Percentiles rank a stretch among this genome's conserved stretches.
phyloP scores from a whole-genome alignment of 2,113 vertebrate genomes.

The Otis tarda region DNA sequence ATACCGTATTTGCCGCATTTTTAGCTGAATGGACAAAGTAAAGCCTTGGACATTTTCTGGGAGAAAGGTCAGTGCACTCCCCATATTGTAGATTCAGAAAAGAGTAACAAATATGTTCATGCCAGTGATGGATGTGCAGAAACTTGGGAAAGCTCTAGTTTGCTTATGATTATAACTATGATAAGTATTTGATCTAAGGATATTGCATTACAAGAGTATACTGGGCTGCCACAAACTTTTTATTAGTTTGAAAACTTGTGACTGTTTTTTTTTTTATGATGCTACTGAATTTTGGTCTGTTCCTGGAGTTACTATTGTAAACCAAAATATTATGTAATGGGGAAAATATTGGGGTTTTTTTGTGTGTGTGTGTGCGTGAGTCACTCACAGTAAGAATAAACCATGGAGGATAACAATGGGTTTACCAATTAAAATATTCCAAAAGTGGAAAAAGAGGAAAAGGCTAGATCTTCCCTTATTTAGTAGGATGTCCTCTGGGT shows the following conservation, averaged over 20 bases:
- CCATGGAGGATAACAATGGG: background rate
- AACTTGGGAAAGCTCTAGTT: background rate
- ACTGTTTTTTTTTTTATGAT: background rate
- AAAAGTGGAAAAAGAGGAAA: background rate
- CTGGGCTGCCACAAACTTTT: background rate
- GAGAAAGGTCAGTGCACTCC: background rate
- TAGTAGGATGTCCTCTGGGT: background rate
- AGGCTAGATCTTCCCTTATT: background rate
- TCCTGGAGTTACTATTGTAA: background rate
- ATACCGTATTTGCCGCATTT: conserved; percentile 12
- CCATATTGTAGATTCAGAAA: background rate
- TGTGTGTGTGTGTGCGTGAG: background rate
- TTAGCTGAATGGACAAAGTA: conserved; percentile 38
- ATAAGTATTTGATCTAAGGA: background rate
- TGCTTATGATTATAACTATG: background rate
- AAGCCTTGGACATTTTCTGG: background rate
- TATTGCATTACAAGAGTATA: background rate
- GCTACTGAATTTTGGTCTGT: background rate
- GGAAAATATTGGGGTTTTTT: background rate
- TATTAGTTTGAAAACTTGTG: background rate
- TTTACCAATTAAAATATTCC: background rate
- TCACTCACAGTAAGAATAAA: background rate
- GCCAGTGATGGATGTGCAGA: background rate
- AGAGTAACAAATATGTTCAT: background rate
- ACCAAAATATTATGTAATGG: background rate